Conservation (phyloP, 2,797 vertebrate species). For the Argentina silus region DNA sequence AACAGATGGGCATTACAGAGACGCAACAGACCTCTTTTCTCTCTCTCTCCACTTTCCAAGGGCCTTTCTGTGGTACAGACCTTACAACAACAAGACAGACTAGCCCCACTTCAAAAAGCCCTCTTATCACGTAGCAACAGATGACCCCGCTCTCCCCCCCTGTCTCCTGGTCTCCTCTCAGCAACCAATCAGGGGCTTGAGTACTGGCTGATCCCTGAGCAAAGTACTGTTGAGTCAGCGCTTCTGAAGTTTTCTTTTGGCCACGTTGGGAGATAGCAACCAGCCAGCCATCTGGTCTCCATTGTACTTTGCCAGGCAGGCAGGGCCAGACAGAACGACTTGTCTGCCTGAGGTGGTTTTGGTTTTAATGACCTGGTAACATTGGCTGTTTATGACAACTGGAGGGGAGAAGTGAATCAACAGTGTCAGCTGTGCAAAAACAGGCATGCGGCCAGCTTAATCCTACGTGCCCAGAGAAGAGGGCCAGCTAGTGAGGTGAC, state of each 20-base stretch:
- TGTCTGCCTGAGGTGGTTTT: background rate
- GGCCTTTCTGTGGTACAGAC: background rate
- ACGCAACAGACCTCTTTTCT: background rate
- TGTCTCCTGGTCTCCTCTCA: slow-evolving; percentile 39
- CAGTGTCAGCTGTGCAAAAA: slow-evolving; percentile 19
- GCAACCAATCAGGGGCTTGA: slow-evolving; percentile 55
- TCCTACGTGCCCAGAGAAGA: slow-evolving; percentile 5
- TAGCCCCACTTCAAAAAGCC: slow-evolving; percentile 30
- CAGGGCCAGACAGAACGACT: background rate
- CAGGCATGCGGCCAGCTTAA: slow-evolving; percentile 42
- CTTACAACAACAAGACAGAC: slow-evolving; percentile 31
- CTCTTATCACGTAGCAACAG: slow-evolving; percentile 75
- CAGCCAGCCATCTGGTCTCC: slow-evolving; percentile 32
- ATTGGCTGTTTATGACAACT: background rate
- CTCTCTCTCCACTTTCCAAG: background rate
- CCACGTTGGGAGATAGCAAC: slow-evolving; percentile 43
- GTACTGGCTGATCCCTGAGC: slow-evolving; percentile 41
- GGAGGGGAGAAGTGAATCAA: background rate
- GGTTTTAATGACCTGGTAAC: background rate
- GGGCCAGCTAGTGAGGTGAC: slow-evolving; percentile 14
- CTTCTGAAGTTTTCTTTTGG: slow-evolving; percentile 42
- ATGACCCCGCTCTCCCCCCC: slow-evolving; percentile 54
- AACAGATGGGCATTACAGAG: slow-evolving; percentile 17
- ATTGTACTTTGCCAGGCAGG: slow-evolving; percentile 10
- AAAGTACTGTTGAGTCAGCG: slow-evolving; percentile 62